A percentile compares a stretch with the other conserved stretches of the same genome.
phyloP scores from a whole-genome alignment of 64 coral and sea anemone genomes.

The Dendrophyllia cribrosa region DNA sequence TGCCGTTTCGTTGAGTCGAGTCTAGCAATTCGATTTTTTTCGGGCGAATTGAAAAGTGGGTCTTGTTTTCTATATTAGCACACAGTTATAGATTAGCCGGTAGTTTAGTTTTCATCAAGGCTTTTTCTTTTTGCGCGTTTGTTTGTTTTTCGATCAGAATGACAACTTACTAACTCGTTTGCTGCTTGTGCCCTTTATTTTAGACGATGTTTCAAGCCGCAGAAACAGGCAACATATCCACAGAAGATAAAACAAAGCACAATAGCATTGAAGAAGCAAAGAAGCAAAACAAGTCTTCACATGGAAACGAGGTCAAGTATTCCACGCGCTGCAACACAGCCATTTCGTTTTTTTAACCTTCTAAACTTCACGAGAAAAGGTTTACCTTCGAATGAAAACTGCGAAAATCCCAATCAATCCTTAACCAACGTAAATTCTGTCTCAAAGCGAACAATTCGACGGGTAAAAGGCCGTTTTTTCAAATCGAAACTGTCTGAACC shows the following conservation, averaged over 20 bases:
- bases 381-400: not conserved
- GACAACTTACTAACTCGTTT: constrained; percentile 16
- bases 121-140: constrained; percentile 28
- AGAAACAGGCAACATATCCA: constrained; percentile 9
- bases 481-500: constrained; percentile 38
- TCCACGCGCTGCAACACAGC: constrained; percentile 32
- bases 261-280: constrained; percentile 22
- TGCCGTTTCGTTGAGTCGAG: constrained; percentile 30
- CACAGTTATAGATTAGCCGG: constrained; percentile 22
- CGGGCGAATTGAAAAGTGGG: constrained; percentile 39
- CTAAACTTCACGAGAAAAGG: not conserved
- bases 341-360: constrained; percentile 35
- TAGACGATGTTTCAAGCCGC: constrained; percentile 33
- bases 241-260: constrained; percentile 50
- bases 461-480: constrained; percentile 19
- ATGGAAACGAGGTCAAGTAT: constrained; percentile 65
- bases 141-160: constrained; percentile 17
- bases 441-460: not conserved
- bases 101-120: constrained; percentile 50
- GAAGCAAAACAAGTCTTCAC: constrained; percentile 46
- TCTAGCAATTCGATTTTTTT: constrained; percentile 21
- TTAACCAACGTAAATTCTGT: not conserved
- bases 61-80: constrained; percentile 62
- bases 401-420: not conserved
- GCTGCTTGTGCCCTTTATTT: constrained; percentile 5